Evolutionary conservation across 2,113 vertebrate genomes (phyloP).

Genomic region (Anhinga rufa): DNA sequence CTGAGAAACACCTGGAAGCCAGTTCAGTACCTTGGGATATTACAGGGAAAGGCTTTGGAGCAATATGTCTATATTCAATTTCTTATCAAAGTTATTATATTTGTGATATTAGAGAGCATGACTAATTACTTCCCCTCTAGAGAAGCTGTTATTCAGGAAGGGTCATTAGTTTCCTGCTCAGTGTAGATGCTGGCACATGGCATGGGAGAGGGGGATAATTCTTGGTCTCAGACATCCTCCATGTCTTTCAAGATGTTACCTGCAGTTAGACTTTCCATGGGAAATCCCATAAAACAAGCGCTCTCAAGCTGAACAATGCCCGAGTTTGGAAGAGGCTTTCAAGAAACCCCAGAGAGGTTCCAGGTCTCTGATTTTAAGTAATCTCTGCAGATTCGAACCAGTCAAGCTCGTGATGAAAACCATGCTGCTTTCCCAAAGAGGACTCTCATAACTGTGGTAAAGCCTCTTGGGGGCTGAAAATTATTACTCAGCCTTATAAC

Average conservation of each 20-base stretch:
- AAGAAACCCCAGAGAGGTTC: background rate
- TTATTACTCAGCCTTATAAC: background rate
- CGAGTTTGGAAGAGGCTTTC: background rate
- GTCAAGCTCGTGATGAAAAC: background rate
- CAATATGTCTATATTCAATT: background rate
- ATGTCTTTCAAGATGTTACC: background rate
- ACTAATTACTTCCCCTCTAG: slow-evolving; percentile 42
- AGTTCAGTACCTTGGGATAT: background rate
- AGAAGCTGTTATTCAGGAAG: slow-evolving; percentile 34
- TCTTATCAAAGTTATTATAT: background rate
- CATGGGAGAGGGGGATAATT: background rate
- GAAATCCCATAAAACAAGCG: background rate
- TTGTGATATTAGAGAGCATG: slow-evolving; percentile 11
- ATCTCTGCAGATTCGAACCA: background rate
- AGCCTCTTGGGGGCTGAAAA: background rate
- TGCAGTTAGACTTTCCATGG: background rate
- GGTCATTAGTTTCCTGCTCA: slow-evolving; percentile 12
- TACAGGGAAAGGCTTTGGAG: background rate
- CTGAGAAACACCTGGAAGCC: background rate
- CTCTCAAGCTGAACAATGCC: background rate
- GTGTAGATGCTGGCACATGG: background rate
- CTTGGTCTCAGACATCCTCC: background rate
- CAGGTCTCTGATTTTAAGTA: background rate
- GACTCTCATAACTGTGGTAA: background rate
- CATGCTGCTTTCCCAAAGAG: background rate